Evolutionary conservation across 2,888 invertebrate genomes (phyloP), one percentile per base, ranked within the genome.

Genomic region (Ormyrus nitidulus): DNA sequence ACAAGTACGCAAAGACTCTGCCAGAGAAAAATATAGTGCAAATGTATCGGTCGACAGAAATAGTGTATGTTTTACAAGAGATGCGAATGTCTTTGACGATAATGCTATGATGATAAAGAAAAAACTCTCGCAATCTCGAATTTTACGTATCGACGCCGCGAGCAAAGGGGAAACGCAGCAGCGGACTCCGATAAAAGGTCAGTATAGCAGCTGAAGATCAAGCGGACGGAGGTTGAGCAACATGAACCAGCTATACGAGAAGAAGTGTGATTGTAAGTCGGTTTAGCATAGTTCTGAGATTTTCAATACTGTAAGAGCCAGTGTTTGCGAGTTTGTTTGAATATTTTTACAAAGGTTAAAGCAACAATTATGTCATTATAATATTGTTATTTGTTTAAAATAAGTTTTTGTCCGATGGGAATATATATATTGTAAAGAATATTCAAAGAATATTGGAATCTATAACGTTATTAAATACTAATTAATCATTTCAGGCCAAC

Each of bases 261-360:
- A 79, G 64, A 76, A 69, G 72, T 81, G 79, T 53, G 66, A 81
- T 11, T 81, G 81, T 81, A 68, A 79, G 81, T 81, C 70, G 19
- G 19, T 19, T 19, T 19, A 19, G 19, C 19, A 19, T 2, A 1
- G 1, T 19, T 19, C 19, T 19, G 19, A 19, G 19, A 19, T 1
- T 19, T 19, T 19, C 19, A 19, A 19, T 19, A 19, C 19, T 19
- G 1, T 19, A 19, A 19, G 19, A 19, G 19, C 19, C 19, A 19
- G 19, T 19, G 19, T 19, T 19, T 1, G 19, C 19, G 19, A 19
- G 19, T 19, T 19, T 19, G 19, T 19, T 19, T 19, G 19, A 19
- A 19, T 19, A 19, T 19, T 19, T 19, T 19, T 19, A 19, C 19
- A 19, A 19, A 19, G 19, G 19, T 19, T 19, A 2, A 19, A 19